Conservation (phyloP, 2,888 invertebrate species). For the Xanthorhoe designata region DNA sequence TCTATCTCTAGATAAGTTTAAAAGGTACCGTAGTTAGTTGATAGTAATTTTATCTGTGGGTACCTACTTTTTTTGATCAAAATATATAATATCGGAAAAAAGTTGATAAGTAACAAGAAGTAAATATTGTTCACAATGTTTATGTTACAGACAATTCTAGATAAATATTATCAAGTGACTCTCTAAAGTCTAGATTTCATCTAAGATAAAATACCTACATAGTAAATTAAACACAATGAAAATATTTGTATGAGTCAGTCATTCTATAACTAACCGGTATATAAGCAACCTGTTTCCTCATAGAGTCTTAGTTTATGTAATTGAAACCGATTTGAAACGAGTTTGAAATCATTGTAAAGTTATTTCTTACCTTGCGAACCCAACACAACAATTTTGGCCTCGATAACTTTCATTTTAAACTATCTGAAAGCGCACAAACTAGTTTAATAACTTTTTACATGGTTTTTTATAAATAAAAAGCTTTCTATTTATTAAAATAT, state of each 20-base stretch:
- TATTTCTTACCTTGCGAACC: conserved; percentile 90
- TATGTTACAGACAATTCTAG: too few species aligned
- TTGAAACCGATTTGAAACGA: conserved; percentile 26
- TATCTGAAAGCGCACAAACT: conserved; percentile 30
- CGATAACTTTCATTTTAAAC: conserved; percentile 89
- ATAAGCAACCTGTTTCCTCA: conserved; percentile 24
- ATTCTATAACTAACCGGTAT: conserved; percentile 18
- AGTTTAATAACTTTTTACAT: conserved; percentile 46
- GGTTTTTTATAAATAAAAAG: conserved; percentile 34
- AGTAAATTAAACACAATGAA: too few species aligned
- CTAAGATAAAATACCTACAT: too few species aligned
- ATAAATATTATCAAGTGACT: too few species aligned
- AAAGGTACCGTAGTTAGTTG: too few species aligned
- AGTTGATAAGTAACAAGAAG: too few species aligned
- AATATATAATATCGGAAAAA: too few species aligned
- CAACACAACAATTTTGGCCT: conserved; percentile 94
- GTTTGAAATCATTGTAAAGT: conserved; percentile 45
- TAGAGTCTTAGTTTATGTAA: conserved; percentile 16
- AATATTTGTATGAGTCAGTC: not conserved
- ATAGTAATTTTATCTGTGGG: too few species aligned
- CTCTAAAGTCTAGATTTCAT: too few species aligned
- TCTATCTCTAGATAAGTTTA: too few species aligned
- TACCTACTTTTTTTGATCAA: too few species aligned
- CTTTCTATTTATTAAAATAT: conserved; percentile 37
- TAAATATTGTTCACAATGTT: too few species aligned